Base-by-base conservation (phyloP, 92 coral and sea anemone species). In the Porites rus region DNA sequence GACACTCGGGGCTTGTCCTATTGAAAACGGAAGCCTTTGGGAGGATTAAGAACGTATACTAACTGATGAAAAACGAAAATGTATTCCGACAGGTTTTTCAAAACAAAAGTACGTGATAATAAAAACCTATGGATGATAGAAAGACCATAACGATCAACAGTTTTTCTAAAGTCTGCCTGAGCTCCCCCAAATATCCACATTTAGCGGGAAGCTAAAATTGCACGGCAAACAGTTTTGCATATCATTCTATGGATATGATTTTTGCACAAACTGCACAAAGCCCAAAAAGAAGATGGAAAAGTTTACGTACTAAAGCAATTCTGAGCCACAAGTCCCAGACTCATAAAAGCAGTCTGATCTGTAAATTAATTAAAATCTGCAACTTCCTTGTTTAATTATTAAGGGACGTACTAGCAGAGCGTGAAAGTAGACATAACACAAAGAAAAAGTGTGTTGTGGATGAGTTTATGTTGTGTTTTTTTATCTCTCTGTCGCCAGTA, bases 21-120 rank as follows among this genome's bases (percentile, higher is more conserved):
- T 83, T 72, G 25, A 62, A 82, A 58, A 31, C 73, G 78, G 51
- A 64, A 19, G 58, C 70, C 62, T 83, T 72, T 62, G 78, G n/a
- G 60, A 16, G 71, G 60, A 25, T 79, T 50, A 73, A n/a, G 58
- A 18, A 18, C 16, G 22, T 69, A n/a, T n/a, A n/a, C n/a, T n/a
- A 67, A 7, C 0, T 65, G 12, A 11, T 64, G 68, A 2, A 65
- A 65, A 65, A 20, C 25, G 70, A 65, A 65, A 65, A 65, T 8
- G 8, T 65, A 7, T 20, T 65, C 12, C 70, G 31, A 65, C 0
- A 10, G 11, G 28, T 6, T 24, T 22, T 22, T 6, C 19, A 56
- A 59, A 17, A 59, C 64, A 59, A 59, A 59, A 59, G 64, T 59
- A 59, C 18, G 64, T 59, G 64, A 59, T 59, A 59, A 59, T 8